Conservation (phyloP, 2,797 vertebrate genomes). For the Gorsachius magnificus region DNA sequence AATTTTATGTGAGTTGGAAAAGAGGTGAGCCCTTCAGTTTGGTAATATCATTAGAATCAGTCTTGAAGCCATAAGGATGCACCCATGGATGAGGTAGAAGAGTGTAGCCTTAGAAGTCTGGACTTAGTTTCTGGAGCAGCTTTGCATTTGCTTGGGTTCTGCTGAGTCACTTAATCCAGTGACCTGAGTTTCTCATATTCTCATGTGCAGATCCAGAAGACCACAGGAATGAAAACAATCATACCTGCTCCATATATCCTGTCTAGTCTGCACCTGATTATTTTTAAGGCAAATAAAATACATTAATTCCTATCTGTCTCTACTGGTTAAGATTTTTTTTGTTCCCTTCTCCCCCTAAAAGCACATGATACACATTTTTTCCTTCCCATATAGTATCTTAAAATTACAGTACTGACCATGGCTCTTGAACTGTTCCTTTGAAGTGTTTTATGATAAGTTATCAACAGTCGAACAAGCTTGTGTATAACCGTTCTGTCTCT, state of each 20-base stretch:
- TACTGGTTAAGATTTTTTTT: neutral
- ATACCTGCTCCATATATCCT: neutral
- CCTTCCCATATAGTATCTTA: neutral
- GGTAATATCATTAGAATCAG: neutral
- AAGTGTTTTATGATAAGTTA: neutral
- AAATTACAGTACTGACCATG: neutral
- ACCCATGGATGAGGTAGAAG: neutral
- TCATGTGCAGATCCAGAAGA: neutral
- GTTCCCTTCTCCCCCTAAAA: neutral
- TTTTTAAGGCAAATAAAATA: neutral
- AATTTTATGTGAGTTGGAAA: neutral
- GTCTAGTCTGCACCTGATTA: neutral
- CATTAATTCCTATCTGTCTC: neutral
- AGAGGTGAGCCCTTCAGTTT: neutral
- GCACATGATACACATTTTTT: fast-evolving
- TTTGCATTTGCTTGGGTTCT: neutral
- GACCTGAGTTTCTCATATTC: fast-evolving
- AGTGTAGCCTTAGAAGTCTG: neutral
- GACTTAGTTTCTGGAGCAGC: neutral
- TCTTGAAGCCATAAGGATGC: neutral
- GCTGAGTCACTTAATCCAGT: neutral
- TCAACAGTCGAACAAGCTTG: neutral
- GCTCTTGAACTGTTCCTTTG: neutral
- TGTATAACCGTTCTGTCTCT: neutral
- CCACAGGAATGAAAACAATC: neutral